Evolutionary conservation across 30 jellyfish, hydroid and myxozoan species (phyloP), one percentile per base, ranked within the genome.

Genomic region (Hydractinia symbiolongicarpus): DNA sequence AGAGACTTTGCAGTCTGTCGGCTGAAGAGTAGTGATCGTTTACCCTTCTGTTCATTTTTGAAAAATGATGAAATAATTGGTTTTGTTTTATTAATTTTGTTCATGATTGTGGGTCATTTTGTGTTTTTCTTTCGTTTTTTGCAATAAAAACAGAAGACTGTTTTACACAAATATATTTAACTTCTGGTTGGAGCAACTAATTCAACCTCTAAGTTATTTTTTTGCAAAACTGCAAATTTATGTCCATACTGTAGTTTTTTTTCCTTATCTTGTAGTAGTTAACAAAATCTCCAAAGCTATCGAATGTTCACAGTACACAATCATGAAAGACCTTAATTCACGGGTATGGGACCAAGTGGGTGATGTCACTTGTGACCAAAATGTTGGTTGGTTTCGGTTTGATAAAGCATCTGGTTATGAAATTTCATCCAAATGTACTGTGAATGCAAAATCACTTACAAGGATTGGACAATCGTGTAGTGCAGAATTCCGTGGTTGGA

Each of bases 401-500:
- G 8, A 17, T 55, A 83, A 61, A 9, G 74, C 17, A 16, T 86
- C 92, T n/a, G 95, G 95, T n/a, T 17, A 56, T 53, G 84, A 82
- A 55, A 71, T 86, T 50, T 82, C 82, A 50, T 55, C 79, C 20
- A 44, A 73, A 9, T 86, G 95, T 60, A 53, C 92, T 16, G n/a
- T 54, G 14, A 67, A 79, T 21, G 14, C 78, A 8, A 62, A 66
- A 49, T 54, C 30, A 10, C 17, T 67, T 1, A 83, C 88, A 11
- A 20, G 87, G 58, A 13, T 56, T 55, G 89, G 77, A 4, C 82
- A 80, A 53, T 50, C 82, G 13, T 87, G 96, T 53, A 93, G 96
- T 58, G 86, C 96, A 14, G 67, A 82, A 16, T 82, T 71, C 54
- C 90, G 91, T 15, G 96, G 96, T 50, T 87, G 96, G 96, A 81